A percentile compares a stretch with the other conserved stretches of the same genome.
phyloP scores from a whole-genome alignment of 92 coral and sea anemone species.

The Porites lobata region DNA sequence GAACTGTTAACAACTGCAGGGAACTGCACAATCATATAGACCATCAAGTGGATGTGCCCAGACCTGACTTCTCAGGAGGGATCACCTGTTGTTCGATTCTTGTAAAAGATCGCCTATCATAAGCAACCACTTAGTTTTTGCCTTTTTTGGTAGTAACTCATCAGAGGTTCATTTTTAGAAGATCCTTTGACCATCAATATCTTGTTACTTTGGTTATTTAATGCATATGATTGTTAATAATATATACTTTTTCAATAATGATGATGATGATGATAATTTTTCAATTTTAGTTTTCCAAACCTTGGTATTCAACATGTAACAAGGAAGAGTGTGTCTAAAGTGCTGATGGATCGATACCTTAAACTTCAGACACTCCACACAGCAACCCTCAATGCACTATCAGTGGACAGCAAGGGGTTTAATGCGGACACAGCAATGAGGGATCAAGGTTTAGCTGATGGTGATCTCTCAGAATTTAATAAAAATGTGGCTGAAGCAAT shows the following conservation, averaged over 20 bases:
- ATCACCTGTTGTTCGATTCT: no score
- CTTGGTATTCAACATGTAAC: constrained; percentile 99
- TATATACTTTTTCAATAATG: background rate
- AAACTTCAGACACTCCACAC: constrained; percentile 78
- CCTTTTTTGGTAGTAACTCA: no score
- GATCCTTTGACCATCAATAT: no score
- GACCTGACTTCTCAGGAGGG: no score
- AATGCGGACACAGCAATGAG: background rate
- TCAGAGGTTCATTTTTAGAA: no score
- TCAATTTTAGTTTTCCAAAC: constrained; percentile 86
- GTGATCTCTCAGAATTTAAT: constrained; percentile 54
- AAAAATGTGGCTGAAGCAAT: constrained; percentile 63
- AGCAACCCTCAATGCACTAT: constrained; percentile 74
- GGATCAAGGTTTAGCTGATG: constrained; percentile 33
- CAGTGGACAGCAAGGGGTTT: constrained; percentile 26
- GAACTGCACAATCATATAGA: no score
- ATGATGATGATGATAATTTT: background rate
- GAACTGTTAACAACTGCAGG: no score
- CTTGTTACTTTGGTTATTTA: no score
- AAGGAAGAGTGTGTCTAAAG: constrained; percentile 76
- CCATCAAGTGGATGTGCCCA: no score
- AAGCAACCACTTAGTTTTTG: no score
- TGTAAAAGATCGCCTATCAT: no score
- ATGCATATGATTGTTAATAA: background rate
- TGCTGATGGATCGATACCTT: constrained; percentile 78